Conservation (phyloP, 23 tunicate species). For the Phallusia fumigata region DNA sequence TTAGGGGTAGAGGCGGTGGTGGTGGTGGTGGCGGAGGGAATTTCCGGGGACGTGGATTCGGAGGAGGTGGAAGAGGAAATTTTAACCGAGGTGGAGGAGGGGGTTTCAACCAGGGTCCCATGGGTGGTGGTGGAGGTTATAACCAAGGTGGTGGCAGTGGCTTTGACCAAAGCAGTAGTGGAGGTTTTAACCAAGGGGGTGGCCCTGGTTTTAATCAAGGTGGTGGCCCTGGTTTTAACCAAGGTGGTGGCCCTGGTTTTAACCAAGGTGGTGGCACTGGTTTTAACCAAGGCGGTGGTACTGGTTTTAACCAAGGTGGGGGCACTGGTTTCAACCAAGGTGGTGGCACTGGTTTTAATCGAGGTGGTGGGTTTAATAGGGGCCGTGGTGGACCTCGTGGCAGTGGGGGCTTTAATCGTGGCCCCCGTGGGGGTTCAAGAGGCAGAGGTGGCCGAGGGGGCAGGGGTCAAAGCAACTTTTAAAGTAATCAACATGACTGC, state of each 20-base stretch:
- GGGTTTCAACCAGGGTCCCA: constrained; percentile 22
- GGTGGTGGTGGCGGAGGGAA: constrained; percentile 54
- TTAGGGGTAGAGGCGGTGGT: constrained; percentile 40
- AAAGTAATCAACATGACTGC: neutral
- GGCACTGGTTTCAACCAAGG: constrained; percentile 38
- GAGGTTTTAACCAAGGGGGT: too few relatives aligned
- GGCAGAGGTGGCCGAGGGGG: constrained; percentile 8
- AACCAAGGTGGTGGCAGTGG: constrained; percentile 11
- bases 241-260: too few relatives aligned
- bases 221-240: too few relatives aligned
- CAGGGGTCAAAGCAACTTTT: neutral
- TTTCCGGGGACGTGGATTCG: constrained; percentile 42
- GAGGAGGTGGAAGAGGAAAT: constrained; percentile 31
- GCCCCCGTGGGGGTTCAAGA: neutral
- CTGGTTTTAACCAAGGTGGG: constrained; percentile 19
- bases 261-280: constrained; percentile 61
- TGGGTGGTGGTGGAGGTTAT: constrained; percentile 34
- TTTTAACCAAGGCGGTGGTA: constrained; percentile 26
- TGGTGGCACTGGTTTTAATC: constrained; percentile 27
- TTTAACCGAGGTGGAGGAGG: constrained; percentile 42
- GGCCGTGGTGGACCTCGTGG: constrained; percentile 2
- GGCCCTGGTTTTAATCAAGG: constrained; percentile 37
- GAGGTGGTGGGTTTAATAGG: neutral
- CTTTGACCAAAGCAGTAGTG: too few relatives aligned
- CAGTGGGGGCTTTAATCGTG: neutral